Percentiles rank a stretch among this genome's conserved stretches.
phyloP scores from a whole-genome alignment of 2,113 vertebrate species.

The Alaudala cheleensis region DNA sequence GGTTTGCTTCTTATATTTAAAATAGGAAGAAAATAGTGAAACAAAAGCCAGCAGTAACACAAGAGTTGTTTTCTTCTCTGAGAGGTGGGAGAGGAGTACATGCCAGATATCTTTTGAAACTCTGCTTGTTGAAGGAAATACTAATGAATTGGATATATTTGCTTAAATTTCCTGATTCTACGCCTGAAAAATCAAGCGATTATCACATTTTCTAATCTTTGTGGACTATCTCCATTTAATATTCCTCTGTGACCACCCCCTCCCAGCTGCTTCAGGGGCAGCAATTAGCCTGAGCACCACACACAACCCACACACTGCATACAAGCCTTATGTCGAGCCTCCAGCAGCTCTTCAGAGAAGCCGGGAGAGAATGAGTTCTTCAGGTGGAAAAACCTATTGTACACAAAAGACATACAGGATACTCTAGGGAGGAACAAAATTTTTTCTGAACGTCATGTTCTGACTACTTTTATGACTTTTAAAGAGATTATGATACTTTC shows the following conservation, averaged over 20 bases:
- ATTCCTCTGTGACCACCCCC: not conserved
- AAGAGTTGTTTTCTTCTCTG: not conserved
- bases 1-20: not conserved
- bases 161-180: not conserved
- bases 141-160: not conserved
- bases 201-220: not conserved
- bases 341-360: not conserved
- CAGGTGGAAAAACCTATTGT: not conserved
- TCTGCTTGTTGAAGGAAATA: not conserved
- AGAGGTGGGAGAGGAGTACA: not conserved
- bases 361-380: not conserved
- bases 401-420: not conserved
- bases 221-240: not conserved
- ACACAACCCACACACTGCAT: not conserved
- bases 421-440: not conserved
- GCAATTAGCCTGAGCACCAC: not conserved
- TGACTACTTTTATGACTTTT: not conserved
- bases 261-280: not conserved
- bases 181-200: not conserved
- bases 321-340: not conserved
- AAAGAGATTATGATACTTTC: not conserved
- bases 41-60: not conserved
- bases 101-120: not conserved
- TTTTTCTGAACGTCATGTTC: not conserved
- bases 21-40: slow-evolving; percentile 9